Evolutionary conservation across 1,140 invertebrate genomes (phyloP).

Genomic region (Galendromus occidentalis): DNA sequence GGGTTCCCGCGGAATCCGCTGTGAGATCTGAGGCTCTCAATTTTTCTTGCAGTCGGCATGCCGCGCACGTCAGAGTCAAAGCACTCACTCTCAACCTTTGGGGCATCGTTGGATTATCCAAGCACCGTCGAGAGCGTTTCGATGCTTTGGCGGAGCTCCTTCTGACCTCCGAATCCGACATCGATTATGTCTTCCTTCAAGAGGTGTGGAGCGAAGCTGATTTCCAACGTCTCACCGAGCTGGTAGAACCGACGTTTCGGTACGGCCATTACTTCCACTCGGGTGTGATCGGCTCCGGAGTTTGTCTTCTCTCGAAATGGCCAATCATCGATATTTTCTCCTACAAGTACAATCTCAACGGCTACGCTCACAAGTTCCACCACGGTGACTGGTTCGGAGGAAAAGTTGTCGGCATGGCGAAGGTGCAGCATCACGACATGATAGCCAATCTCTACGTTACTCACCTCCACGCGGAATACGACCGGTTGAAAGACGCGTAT

Average conservation of each 20-base stretch:
- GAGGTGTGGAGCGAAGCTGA: conserved; percentile 62
- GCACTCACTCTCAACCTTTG: conserved; percentile 22
- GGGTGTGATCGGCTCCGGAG: conserved; percentile 73
- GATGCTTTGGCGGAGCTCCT: conserved; percentile 56
- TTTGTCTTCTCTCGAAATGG: conserved; percentile 71
- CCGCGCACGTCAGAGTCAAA: neutral
- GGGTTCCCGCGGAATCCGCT: no score
- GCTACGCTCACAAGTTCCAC: conserved; percentile 83
- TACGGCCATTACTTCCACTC: conserved; percentile 83
- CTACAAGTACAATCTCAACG: conserved; percentile 82
- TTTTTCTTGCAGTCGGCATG: no score
- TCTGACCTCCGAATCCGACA: conserved; percentile 35
- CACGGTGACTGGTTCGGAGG: conserved; percentile 97
- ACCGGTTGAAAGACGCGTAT: conserved; percentile 63
- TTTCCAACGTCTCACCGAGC: conserved; percentile 45
- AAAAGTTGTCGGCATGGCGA: conserved; percentile 67
- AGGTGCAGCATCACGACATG: conserved; percentile 37
- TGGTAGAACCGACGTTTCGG: conserved; percentile 41
- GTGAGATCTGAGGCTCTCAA: no score
- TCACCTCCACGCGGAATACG: conserved; percentile 67
- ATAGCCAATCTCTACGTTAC: neutral
- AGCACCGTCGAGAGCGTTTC: conserved; percentile 50
- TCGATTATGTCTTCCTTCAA: conserved; percentile 76
- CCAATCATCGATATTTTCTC: conserved; percentile 70
- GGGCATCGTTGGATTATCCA: conserved; percentile 60